Evolutionary conservation across 2,888 invertebrate genomes (phyloP), one percentile per base, ranked within the genome.

Genomic region (Lithophane ornitopus): DNA sequence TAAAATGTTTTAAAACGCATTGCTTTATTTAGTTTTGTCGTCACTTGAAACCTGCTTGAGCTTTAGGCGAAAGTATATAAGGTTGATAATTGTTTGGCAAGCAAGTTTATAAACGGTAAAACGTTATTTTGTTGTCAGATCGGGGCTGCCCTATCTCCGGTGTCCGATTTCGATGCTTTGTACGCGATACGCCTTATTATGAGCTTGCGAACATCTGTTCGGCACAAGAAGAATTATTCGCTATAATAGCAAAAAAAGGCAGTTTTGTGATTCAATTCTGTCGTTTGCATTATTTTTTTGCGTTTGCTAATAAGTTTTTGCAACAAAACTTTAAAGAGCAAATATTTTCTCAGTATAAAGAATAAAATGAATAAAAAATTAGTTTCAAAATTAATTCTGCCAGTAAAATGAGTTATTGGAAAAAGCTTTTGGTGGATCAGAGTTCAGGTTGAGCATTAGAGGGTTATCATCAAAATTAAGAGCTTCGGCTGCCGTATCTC

Each of bases 161-260:
- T 96, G 96, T 96, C 95, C 93, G 94, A 96, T 96, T 95, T 94
- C 96, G 93, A 94, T 94, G 93, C 95, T 95, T 96, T 96, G 95
- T 96, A 91, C 93, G 91, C 96, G 96, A 96, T 96, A 95, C 91
- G 94, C 93, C 96, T 96, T 96, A 96, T 96, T 96, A 96, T 96
- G 92, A 94, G 93, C 92, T 90, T 91, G 94, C 92, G 94, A 95
- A 95, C 95, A 96, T 96, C 96, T 96, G 96, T 94, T 93, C 94
- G 89, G 90, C 89, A 92, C 92, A 91, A 89, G 90, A 88, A 89
- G 92, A 94, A 93, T 95, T 93, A 94, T 94, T 94, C 93, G 93
- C 92, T 92, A 92, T 91, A 90, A 92, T 91, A 91, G 92, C 92
- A 93, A 95, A 95, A 94, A 94, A 94, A 88, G 63, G 83, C 78